Base-by-base conservation (phyloP, 2,888 invertebrate species). In the Byasa hedistus region DNA sequence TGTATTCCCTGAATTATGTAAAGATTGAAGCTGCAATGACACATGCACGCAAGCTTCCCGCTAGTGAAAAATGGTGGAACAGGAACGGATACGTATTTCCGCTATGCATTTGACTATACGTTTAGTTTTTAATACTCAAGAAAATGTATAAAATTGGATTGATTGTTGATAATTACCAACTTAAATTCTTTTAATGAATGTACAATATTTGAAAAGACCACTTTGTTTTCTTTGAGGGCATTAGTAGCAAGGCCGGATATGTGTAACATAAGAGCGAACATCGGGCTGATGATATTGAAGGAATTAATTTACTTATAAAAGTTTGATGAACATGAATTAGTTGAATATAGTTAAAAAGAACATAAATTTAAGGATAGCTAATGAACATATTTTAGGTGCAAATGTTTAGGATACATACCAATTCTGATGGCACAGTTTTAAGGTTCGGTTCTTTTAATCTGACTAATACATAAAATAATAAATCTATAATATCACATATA, bases 381-480 rank as follows among this genome's bases (percentile, higher is more conserved):
- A 10, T 32, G 32, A 32, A 32, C 10, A 2, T 44, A 17, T 44
- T 44, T 0, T 4, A 17, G 15, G 44, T 44, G 4, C 3, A 4
- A 44, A 1, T 15, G 17, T 15, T 2, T 44, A 15, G 17, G 15
- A 32, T 59, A 73, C 88, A 79, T 81, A 94, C 94, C 76, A 91
- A 86, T 69, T 93, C 92, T 54, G 82, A 81, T 39, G 87, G 89
- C 44, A 95, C 80, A 44, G 92, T 92, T 81, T 92, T 93, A 69
- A 95, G 83, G 63, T 83, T 81, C 27, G 95, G 93, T 77, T 95
- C 94, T 72, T 93, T 92, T 76, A 93, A 87, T 75, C 90, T 89
- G 62, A 95, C 89, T 57, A 96, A 85, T 44, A 95, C 93, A 90
- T 95, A 95, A 76, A 94, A 93, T 55, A 96, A 79, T 63, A 96